Percentiles rank a stretch among this genome's conserved stretches.
phyloP scores from a whole-genome alignment of 2,888 invertebrate species.

The Apamea anceps region DNA sequence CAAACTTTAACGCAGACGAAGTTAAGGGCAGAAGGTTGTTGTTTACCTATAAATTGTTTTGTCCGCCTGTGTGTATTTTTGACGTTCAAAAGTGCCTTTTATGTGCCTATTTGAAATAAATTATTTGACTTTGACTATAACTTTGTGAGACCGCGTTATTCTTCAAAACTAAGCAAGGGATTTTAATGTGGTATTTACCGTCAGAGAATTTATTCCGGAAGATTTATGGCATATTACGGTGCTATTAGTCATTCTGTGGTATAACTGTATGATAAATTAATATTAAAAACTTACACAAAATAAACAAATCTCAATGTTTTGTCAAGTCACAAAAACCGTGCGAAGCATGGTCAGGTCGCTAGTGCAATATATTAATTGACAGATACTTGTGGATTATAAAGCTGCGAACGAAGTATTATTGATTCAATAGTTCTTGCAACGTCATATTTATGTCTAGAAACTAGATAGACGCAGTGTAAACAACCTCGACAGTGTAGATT shows the following conservation, averaged over 20 bases:
- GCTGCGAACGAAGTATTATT: not conserved
- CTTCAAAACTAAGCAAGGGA: not conserved
- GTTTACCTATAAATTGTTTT: not conserved
- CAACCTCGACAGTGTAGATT: not conserved
- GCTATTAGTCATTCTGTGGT: too few species aligned
- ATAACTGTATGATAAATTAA: not conserved
- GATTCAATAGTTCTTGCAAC: not conserved
- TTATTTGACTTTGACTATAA: too few species aligned
- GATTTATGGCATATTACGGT: not conserved
- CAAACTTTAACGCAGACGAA: not conserved
- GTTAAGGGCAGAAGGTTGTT: not conserved
- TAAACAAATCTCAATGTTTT: not conserved
- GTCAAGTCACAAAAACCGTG: not conserved
- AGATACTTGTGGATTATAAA: slow-evolving; percentile 1
- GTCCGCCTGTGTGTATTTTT: not conserved
- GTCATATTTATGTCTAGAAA: not conserved
- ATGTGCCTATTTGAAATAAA: too few species aligned
- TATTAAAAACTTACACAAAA: not conserved
- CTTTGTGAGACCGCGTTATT: not conserved
- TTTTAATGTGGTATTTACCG: not conserved
- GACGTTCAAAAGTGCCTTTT: too few species aligned
- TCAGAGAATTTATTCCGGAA: not conserved
- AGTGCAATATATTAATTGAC: slow-evolving; percentile 31
- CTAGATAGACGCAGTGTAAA: not conserved
- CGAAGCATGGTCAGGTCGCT: not conserved